These are phyloP conservation scores for Crypturellus tataupa DNA, from an alignment of 2,797 vertebrate genomes.

Conservation along the genomic window DNA sequence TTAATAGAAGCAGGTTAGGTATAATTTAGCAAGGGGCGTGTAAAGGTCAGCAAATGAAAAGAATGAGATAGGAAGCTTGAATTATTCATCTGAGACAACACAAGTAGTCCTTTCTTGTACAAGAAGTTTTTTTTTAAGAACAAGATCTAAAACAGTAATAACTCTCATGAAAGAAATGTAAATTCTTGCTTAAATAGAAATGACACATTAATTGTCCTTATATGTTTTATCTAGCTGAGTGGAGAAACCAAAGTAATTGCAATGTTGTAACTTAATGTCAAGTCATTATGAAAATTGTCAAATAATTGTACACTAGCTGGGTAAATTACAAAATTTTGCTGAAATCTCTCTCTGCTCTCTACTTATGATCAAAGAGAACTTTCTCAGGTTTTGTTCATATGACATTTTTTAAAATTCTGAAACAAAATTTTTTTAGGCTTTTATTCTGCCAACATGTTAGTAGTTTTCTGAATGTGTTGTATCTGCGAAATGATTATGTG, in stretches of 20 bases:
- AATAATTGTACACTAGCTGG: not conserved
- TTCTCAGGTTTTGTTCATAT: not conserved
- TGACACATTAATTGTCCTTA: not conserved
- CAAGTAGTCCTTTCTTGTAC: not conserved
- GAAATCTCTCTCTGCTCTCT: not conserved
- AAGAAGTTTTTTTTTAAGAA: not conserved
- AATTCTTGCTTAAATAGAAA: not conserved
- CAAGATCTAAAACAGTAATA: not conserved
- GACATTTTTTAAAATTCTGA: not conserved
- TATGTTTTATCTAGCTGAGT: not conserved
- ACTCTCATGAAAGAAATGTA: not conserved
- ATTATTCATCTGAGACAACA: not conserved
- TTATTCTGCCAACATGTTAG: not conserved
- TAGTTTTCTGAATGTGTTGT: not conserved
- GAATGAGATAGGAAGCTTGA: not conserved
- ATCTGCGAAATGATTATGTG: not conserved
- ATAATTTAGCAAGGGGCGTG: not conserved
- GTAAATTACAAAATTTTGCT: not conserved
- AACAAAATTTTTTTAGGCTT: not conserved
- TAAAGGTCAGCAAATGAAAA: not conserved
- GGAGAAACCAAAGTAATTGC: not conserved
- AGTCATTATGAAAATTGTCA: not conserved
- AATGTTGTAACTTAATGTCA: not conserved
- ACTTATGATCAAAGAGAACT: not conserved
- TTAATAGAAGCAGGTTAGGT: not conserved